phyloP scores from a whole-genome alignment of 2,113 vertebrate genomes.

The Scopus umbretta region DNA sequence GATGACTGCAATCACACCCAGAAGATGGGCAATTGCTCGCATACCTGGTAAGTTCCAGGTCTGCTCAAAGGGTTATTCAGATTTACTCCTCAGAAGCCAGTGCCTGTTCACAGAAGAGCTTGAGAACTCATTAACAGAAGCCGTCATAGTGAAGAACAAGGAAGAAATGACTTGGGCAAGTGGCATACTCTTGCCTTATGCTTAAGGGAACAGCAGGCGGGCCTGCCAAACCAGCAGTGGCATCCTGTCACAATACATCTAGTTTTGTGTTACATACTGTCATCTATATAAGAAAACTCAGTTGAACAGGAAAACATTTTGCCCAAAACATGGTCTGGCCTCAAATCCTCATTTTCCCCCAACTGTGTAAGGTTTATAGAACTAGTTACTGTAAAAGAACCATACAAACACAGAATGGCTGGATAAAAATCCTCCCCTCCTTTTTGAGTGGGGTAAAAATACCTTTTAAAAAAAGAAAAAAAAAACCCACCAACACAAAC shows the following conservation, averaged over 20 bases:
- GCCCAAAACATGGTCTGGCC: background rate
- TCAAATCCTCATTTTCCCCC: background rate
- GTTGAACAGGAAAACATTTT: background rate
- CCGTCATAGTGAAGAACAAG: background rate
- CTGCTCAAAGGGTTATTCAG: background rate
- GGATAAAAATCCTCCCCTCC: background rate
- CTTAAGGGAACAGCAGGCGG: background rate
- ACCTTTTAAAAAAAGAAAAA: background rate
- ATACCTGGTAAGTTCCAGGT: background rate
- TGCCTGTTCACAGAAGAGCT: background rate
- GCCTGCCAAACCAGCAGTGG: background rate
- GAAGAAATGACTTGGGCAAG: background rate
- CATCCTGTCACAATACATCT: background rate
- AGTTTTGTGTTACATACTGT: background rate
- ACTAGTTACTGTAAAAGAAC: background rate
- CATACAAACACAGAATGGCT: background rate
- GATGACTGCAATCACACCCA: background rate
- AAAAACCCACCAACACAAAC: background rate
- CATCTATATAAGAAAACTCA: background rate
- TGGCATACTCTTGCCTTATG: background rate
- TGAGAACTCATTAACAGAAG: background rate
- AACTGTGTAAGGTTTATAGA: background rate
- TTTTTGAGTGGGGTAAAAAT: background rate
- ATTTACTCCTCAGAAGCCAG: background rate
- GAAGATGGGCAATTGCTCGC: accelerated